Base-by-base conservation (phyloP, 23 tunicate genomes). In the Styela clava region DNA sequence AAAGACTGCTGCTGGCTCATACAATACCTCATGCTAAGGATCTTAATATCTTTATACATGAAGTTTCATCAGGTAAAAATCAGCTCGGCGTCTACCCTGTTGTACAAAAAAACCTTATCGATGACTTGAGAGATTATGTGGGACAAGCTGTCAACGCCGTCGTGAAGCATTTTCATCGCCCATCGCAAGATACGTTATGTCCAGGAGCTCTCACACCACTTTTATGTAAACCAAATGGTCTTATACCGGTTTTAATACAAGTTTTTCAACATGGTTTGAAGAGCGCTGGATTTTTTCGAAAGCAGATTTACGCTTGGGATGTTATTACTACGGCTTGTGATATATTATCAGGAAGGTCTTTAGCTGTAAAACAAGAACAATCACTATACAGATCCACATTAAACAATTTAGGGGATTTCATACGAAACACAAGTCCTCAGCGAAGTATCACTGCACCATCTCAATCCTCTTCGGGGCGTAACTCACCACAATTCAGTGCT, bases 141-240 rank as follows among this genome's bases (percentile, higher is more conserved):
- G 98, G 98, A 9, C 92, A 84, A 68, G 74, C 86, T 24, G 98
- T 93, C 35, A 93, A 93, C 81, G 76, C 65, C n/a, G 61, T 93
- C 22, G 84, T 87, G 61, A 87, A 85, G 71, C 90, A 84, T 67
- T 81, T 76, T 33, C 69, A 85, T 80, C 76, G 77, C 31, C 83
- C 84, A 44, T 63, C 78, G 62, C 78, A 82, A 35, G 63, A 64
- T 16, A 28, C 78, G 23, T 28, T 83, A 70, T 86, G 91, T 44
- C 84, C 92, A 22, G 85, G 94, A 37, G 33, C 68, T 23, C 76
- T 84, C 64, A 88, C 93, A 0, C 69, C 62, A 33, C 86, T 93
- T 25, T 63, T 93, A 32, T 33, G 29, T n/a, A 69, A 52, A 18
- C 65, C 27, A 52, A 76, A 81, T 31, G 83, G 86, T 2, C 87